phyloP scores from a whole-genome alignment of 2,113 vertebrate genomes.

The Nematolebias whitei region DNA sequence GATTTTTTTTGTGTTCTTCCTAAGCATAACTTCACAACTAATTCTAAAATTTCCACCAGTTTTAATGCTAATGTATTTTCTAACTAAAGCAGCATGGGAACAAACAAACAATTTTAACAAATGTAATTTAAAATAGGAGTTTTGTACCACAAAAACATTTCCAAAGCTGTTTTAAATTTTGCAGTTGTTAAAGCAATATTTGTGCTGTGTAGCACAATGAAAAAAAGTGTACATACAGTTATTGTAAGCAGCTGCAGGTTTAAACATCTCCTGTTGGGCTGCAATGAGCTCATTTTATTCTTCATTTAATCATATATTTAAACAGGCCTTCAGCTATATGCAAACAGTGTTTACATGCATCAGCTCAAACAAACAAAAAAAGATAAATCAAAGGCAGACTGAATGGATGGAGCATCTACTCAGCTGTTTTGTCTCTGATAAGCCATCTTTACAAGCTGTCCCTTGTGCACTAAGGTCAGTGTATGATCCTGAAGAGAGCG shows the following conservation, averaged over 20 bases:
- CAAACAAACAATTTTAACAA: too few species aligned
- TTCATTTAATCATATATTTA: not conserved
- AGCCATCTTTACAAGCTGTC: not conserved
- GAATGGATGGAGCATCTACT: conserved; percentile 7
- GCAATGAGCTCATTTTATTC: not conserved
- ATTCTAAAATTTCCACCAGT: too few species aligned
- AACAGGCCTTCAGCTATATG: not conserved
- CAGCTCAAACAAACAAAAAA: conserved; percentile 18
- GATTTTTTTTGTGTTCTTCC: too few species aligned
- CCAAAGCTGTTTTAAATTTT: not conserved
- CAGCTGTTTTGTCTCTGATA: not conserved
- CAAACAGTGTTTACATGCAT: conserved; percentile 2
- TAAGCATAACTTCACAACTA: too few species aligned
- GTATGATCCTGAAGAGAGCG: not conserved
- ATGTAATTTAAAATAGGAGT: too few species aligned
- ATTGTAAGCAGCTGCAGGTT: not conserved
- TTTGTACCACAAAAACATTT: too few species aligned
- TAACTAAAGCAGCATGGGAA: too few species aligned
- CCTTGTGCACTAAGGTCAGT: not conserved
- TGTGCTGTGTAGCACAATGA: not conserved
- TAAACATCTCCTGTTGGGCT: not conserved
- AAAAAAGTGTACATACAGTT: conserved; percentile 7
- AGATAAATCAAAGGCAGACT: conserved; percentile 19
- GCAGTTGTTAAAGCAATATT: not conserved
- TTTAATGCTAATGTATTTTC: too few species aligned